phyloP scores from a whole-genome alignment of 1,140 invertebrate genomes.

The Chionoecetes opilio region DNA sequence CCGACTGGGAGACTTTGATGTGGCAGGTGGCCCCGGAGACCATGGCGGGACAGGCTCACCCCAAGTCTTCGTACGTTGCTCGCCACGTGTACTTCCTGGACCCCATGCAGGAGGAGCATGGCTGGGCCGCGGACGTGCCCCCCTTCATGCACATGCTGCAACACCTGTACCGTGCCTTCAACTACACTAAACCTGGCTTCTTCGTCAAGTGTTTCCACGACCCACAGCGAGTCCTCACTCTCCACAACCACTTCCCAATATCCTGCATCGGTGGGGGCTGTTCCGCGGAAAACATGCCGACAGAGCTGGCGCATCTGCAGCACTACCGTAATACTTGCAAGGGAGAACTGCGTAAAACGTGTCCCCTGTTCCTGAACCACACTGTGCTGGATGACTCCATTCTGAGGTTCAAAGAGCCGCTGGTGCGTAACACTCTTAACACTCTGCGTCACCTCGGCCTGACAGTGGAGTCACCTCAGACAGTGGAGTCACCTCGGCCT shows the following conservation, averaged over 20 bases:
- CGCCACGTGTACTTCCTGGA: slow-evolving; percentile 98
- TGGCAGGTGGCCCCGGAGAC: slow-evolving; percentile 87
- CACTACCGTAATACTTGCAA: slow-evolving; percentile 97
- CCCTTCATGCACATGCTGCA: slow-evolving; percentile 97
- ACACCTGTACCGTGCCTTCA: slow-evolving; percentile 94
- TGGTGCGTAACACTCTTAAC: slow-evolving; percentile 86
- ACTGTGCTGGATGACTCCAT: slow-evolving; percentile 94
- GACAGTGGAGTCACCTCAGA: too few relatives aligned
- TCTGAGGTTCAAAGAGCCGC: slow-evolving; percentile 92
- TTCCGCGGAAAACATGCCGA: slow-evolving; percentile 93
- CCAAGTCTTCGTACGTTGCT: slow-evolving; percentile 94
- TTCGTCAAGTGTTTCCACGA: slow-evolving; percentile 98
- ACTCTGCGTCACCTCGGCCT: slow-evolving; percentile 66
- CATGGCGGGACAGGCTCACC: slow-evolving; percentile 88
- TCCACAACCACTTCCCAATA: slow-evolving; percentile 97
- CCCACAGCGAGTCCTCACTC: slow-evolving; percentile 92
- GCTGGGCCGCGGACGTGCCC: slow-evolving; percentile 92
- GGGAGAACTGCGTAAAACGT: slow-evolving; percentile 93
- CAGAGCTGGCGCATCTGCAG: slow-evolving; percentile 93
- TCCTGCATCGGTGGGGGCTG: slow-evolving; percentile 93
- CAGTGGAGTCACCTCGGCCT: too few relatives aligned
- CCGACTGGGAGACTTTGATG: slow-evolving; percentile 91
- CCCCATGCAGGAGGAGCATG: slow-evolving; percentile 92
- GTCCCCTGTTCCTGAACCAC: slow-evolving; percentile 90
- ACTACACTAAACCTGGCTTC: slow-evolving; percentile 96